Evolutionary conservation across 2,888 invertebrate genomes (phyloP).

Genomic region (Tetramorium bicarinatum): DNA sequence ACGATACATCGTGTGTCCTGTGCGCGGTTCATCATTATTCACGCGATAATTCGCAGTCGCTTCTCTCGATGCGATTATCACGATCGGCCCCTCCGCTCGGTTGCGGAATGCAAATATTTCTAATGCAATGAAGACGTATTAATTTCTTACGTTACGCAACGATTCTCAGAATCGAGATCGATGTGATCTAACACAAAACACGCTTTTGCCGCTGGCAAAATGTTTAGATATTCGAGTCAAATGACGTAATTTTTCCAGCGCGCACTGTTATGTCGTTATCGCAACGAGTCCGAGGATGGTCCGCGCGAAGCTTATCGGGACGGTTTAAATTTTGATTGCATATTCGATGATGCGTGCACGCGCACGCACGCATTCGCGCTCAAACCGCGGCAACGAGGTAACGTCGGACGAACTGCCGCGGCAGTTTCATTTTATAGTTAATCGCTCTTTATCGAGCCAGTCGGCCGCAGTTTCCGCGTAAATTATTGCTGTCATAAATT

Average conservation of each 20-base stretch:
- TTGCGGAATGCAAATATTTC: not conserved
- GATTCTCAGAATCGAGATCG: not conserved
- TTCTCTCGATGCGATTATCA: conserved; percentile 3
- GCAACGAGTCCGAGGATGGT: not conserved
- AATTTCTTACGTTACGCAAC: not conserved
- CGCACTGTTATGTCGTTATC: conserved; percentile 3
- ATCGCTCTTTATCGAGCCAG: conserved; percentile 77
- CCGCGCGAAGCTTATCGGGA: conserved; percentile 47
- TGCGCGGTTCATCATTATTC: conserved; percentile 14
- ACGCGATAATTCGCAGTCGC: conserved; percentile 19
- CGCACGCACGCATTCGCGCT: conserved; percentile 20
- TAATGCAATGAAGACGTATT: too few species aligned
- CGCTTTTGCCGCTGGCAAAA: not conserved
- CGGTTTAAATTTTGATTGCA: conserved; percentile 62
- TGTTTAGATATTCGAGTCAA: not conserved
- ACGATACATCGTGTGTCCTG: conserved; percentile 14
- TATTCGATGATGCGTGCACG: conserved; percentile 41
- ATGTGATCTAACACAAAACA: not conserved
- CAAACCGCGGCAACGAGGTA: not conserved
- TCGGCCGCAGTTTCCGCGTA: conserved; percentile 75
- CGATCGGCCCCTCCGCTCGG: not conserved
- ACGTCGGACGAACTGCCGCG: conserved; percentile 20
- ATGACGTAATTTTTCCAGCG: conserved; percentile 6
- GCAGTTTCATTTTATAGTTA: conserved; percentile 76
- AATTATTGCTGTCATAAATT: conserved; percentile 80